Base-by-base conservation (phyloP, 2,113 vertebrate genomes). In the Kryptolebias marmoratus region DNA sequence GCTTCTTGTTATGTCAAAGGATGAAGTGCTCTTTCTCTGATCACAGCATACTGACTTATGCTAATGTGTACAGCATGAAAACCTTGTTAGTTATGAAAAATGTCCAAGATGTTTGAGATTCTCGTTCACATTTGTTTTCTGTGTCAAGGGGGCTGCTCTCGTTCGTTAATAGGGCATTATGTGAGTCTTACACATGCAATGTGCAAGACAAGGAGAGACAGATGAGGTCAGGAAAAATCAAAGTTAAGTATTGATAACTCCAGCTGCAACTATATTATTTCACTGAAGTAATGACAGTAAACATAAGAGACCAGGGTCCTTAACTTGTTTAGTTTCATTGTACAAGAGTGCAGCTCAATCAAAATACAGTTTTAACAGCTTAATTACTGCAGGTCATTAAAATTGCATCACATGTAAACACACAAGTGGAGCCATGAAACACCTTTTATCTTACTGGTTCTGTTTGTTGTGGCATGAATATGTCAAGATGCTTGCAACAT, bases 41-140 rank as follows among this genome's bases (percentile, higher is more conserved):
- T 76, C 74, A 76, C 68, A 73, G 78, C 28, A 1, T 68, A 52
- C 76, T 66, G 47, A 62, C 30, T 71, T 67, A 79, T 84, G 79
- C 48, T 39, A 82, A 83, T 84, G 42, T 59, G 48, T 54, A 64
- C 67, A 68, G 64, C 71, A 68, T 54, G 59, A 76, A 85, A 83
- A 71, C 49, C 58, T 32, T 66, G 28, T 56, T 11, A 0, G 53
- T 68, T 76, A 86, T 86, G 68, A 71, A 61, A 80, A 65, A 78
- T 85, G 77, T 77, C 65, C 64, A 71, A 48, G 77, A 79, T 72
- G 59, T 66, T 39, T 71, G 62, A 72, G 10, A 53, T 54, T 79
- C 59, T 75, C 28, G 12, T 72, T 76, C 54, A 71, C 71, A 74
- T 75, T 64, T 63, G 49, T 70, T 78, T 71, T 62, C 39, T 14